Conservation (phyloP, 2,888 invertebrate species). For the Hydraecia micacea region DNA sequence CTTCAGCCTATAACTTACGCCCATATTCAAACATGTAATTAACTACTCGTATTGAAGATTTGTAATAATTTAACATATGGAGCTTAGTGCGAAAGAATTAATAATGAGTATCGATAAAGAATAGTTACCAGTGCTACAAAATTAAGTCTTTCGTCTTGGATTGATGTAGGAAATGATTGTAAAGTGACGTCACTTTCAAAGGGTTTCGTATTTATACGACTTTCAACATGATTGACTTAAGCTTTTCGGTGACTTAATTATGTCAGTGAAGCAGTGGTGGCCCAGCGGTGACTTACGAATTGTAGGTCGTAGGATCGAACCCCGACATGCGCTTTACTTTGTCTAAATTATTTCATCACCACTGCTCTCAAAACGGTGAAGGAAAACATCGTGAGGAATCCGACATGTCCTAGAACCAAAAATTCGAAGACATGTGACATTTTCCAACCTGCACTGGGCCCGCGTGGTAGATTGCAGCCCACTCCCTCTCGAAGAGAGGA, state of each 20-base stretch:
- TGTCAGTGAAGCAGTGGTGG: not conserved
- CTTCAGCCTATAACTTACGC: slow-evolving; percentile 11
- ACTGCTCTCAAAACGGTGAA: no score
- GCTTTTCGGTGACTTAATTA: no score
- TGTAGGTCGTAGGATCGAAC: no score
- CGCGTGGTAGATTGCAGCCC: no score
- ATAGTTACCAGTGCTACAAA: not conserved
- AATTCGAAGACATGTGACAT: not conserved
- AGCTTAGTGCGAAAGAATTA: slow-evolving; percentile 30
- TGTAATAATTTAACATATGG: slow-evolving; percentile 52
- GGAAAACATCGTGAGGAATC: no score
- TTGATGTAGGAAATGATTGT: not conserved
- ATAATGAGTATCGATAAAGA: slow-evolving; percentile 28
- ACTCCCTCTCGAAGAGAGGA: no score
- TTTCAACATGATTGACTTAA: not conserved
- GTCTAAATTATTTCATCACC: no score
- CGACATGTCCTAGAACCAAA: not conserved
- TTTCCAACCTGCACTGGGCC: no score
- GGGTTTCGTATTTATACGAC: not conserved
- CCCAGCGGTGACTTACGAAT: no score
- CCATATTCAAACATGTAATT: slow-evolving; percentile 38
- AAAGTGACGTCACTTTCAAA: not conserved
- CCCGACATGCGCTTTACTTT: no score
- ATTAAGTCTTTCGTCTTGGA: not conserved
- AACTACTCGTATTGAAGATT: slow-evolving; percentile 26